Evolutionary conservation across 2,113 vertebrate genomes (phyloP).

Genomic region (Malurus cyaneus): DNA sequence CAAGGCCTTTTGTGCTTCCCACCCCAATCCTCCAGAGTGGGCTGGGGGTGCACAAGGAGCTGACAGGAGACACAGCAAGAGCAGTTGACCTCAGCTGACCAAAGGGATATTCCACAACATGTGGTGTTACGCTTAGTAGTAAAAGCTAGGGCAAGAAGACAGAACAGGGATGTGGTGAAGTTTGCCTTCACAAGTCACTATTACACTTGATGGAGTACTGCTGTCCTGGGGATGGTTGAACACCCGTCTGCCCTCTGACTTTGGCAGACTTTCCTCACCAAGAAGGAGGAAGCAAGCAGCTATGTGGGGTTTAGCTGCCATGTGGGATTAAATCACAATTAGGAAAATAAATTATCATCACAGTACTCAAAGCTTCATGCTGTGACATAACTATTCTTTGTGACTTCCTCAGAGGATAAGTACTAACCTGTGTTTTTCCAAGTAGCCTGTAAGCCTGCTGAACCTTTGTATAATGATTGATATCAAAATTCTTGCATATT

Average conservation of each 20-base stretch:
- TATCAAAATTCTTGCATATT: slow-evolving; percentile 98
- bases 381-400: background rate
- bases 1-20: background rate
- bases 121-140: background rate
- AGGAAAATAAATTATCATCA: background rate
- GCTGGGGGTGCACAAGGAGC: background rate
- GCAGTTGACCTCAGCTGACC: background rate
- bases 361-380: background rate
- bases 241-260: background rate
- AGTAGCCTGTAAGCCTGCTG: slow-evolving; percentile 94
- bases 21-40: background rate
- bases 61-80: background rate
- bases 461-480: slow-evolving; percentile 94
- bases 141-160: background rate
- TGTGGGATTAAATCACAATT: background rate
- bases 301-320: background rate
- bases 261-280: background rate
- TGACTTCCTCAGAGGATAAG: background rate
- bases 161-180: background rate
- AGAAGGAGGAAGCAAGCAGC: background rate
- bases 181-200: background rate
- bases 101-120: background rate
- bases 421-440: slow-evolving; percentile 95
- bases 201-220: background rate
- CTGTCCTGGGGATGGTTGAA: background rate